Conservation (phyloP, 2,113 vertebrate genomes). For the Otus sunia region DNA sequence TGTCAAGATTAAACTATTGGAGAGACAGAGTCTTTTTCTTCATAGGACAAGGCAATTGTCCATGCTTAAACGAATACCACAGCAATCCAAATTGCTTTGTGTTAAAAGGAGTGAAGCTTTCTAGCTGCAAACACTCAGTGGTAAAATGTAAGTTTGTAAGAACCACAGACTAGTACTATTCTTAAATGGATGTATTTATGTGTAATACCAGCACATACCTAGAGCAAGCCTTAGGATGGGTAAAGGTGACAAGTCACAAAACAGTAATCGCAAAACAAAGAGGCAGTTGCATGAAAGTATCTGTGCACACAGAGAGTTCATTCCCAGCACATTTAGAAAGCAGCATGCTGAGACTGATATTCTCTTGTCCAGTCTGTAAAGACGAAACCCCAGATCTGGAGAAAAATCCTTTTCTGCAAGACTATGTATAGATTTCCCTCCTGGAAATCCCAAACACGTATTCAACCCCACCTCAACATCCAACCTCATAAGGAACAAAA, state of each 20-base stretch:
- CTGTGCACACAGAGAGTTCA: not conserved
- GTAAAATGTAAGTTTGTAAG: not conserved
- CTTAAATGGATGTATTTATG: not conserved
- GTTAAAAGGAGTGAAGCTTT: not conserved
- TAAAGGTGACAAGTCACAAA: not conserved
- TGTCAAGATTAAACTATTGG: not conserved
- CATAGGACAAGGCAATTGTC: not conserved
- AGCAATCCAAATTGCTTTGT: not conserved
- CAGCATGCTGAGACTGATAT: not conserved
- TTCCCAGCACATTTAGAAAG: not conserved
- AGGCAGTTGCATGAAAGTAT: not conserved
- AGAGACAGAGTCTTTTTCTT: not conserved
- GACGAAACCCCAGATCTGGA: not conserved
- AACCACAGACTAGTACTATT: not conserved
- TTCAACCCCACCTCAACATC: not conserved
- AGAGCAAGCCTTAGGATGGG: not conserved
- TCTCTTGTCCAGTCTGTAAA: not conserved
- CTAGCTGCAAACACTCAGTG: not conserved
- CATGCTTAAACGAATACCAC: not conserved
- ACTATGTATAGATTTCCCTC: not conserved
- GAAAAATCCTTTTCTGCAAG: not conserved
- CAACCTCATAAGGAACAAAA: not conserved
- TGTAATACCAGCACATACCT: not conserved
- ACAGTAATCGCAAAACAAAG: not conserved
- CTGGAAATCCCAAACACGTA: not conserved